Evolutionary conservation across 2,797 vertebrate genomes (phyloP).

Genomic region (Pseudopleuronectes americanus): DNA sequence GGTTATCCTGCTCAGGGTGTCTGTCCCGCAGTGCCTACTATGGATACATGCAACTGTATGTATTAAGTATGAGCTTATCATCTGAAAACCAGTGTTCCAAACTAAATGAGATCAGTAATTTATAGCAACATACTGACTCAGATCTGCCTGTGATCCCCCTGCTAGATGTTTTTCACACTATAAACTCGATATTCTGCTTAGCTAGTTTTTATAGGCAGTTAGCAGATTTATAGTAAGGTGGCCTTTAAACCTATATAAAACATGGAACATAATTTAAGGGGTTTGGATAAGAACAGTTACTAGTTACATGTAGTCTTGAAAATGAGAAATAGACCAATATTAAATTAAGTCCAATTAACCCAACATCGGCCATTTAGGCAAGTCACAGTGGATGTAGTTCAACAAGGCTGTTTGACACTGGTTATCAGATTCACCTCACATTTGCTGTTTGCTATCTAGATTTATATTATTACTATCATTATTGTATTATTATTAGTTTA

Average conservation of each 20-base stretch:
- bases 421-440: too few species aligned
- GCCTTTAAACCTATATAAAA: background rate
- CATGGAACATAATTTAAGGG: background rate
- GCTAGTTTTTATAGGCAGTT: too few species aligned
- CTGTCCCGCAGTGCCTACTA: background rate
- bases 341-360: too few species aligned
- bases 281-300: background rate
- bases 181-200: too few species aligned
- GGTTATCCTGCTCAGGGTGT: slow-evolving; percentile 12
- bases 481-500: too few species aligned
- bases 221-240: background rate
- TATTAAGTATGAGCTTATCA: slow-evolving; percentile 28
- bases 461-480: too few species aligned
- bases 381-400: too few species aligned
- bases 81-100: slow-evolving; percentile 20
- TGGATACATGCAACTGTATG: slow-evolving; percentile 3
- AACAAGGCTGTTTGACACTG: too few species aligned
- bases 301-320: background rate
- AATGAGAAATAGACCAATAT: too few species aligned
- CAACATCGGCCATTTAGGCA: too few species aligned
- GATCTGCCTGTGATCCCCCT: background rate
- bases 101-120: slow-evolving; percentile 36
- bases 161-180: background rate
- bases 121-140: slow-evolving; percentile 10
- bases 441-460: too few species aligned